Conservation (phyloP, 2,113 vertebrate species). For the Sprattus sprattus region DNA sequence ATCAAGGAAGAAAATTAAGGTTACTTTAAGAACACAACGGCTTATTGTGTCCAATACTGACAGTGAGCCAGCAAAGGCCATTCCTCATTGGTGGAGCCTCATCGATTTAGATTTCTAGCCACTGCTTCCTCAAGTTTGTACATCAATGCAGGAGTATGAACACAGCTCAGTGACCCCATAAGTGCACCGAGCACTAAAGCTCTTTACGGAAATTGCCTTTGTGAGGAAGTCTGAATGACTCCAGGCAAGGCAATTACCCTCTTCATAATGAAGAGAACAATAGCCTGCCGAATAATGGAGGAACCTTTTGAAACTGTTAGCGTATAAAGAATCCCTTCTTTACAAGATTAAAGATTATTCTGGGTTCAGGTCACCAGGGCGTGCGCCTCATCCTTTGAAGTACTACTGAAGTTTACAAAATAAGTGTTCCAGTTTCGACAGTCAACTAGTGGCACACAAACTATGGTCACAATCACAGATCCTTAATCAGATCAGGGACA, state of each 20-base stretch:
- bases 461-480: too few species aligned
- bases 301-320: background rate
- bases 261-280: background rate
- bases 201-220: background rate
- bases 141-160: background rate
- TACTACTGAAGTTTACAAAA: background rate
- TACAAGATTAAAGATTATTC: background rate
- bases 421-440: background rate
- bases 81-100: background rate
- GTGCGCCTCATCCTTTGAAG: background rate
- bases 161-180: background rate
- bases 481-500: background rate
- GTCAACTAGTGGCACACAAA: background rate
- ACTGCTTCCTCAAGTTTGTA: background rate
- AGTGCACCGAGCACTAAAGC: background rate
- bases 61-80: background rate
- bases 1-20: background rate
- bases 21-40: background rate
- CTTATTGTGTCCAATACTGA: background rate
- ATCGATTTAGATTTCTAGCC: background rate
- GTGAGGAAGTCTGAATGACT: slow-evolving; percentile 1
- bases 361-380: background rate
- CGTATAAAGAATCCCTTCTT: background rate
- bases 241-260: background rate
- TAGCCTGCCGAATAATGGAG: background rate